Evolutionary conservation across 1,140 invertebrate genomes (phyloP), one percentile per base, ranked within the genome.

Genomic region (Danaus melanippus): DNA sequence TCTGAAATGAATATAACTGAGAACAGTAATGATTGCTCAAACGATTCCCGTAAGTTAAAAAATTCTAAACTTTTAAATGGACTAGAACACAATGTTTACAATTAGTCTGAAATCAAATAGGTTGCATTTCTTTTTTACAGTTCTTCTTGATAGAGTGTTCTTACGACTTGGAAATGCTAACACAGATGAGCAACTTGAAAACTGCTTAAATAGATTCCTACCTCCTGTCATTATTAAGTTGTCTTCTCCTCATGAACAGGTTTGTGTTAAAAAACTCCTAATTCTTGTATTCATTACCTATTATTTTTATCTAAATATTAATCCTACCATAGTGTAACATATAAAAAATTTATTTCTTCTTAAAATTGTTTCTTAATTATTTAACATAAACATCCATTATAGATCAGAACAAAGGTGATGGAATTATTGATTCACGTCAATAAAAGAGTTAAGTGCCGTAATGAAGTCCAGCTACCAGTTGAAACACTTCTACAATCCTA

Each of bases 351-450:
- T 7, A 32, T 8, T 5, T 32, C 6, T 32, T 32, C 7, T 5
- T 32, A 7, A 32, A 32, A 4, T 32, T 32, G 2, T 32, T 5
- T 32, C 21, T 32, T 32, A 32, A 32, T 32, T 32, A 32, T 32
- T 32, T 32, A 32, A 32, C 7, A 8, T 32, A 0, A 32, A 32
- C 21, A 32, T 32, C 8, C 9, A 39, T 58, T 66, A 10, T 44
- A 87, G 87, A 86, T 88, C 6, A 73, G 86, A n/a, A 88, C 84
- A 9, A 85, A 96, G 92, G 94, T 98, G 8, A 95, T 98, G 92
- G 96, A 98, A 79, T 86, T 98, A n/a, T 80, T 98, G 12, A 92
- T 96, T 51, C 97, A 98, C 81, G 93, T 98, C 17, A 98, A 97
- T 79, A 95, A 95, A 74, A 87, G 96, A 56, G 87, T 97, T 12